phyloP scores from a whole-genome alignment of 2,797 vertebrate genomes.

The Silurus aristotelis region DNA sequence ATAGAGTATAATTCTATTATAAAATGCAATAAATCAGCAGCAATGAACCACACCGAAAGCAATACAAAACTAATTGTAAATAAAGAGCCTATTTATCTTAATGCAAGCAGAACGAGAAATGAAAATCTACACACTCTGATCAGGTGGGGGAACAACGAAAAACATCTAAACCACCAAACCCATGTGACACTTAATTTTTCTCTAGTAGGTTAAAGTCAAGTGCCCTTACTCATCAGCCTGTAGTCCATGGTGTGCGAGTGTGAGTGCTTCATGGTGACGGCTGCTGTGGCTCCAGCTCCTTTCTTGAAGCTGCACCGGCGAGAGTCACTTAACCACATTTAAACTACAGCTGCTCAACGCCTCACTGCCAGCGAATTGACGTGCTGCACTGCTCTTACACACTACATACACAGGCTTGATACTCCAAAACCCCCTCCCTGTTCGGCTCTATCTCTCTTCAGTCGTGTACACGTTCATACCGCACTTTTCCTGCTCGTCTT shows the following conservation, averaged over 20 bases:
- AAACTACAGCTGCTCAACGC: slow-evolving; percentile 75
- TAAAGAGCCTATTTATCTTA: neutral
- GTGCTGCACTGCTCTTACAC: slow-evolving; percentile 67
- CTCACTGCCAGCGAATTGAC: slow-evolving; percentile 70
- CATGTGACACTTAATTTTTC: neutral
- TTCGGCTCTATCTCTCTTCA: neutral
- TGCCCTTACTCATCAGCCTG: slow-evolving; percentile 79
- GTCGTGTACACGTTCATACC: neutral
- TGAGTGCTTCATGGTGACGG: slow-evolving; percentile 71
- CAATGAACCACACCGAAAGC: no score
- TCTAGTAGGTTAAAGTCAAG: slow-evolving; percentile 11
- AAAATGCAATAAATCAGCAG: neutral
- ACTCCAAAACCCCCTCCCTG: slow-evolving; percentile 20
- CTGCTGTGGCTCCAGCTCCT: slow-evolving; percentile 56
- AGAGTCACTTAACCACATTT: slow-evolving; percentile 77
- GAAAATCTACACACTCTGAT: neutral
- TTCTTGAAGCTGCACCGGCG: slow-evolving; percentile 60
- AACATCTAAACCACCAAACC: neutral
- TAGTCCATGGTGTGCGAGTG: slow-evolving; percentile 71
- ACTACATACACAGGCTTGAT: slow-evolving; percentile 11
- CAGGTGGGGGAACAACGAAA: neutral
- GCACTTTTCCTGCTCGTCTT: slow-evolving; percentile 5
- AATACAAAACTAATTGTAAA: neutral
- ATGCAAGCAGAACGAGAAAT: neutral
- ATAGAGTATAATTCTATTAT: neutral